phyloP scores from a whole-genome alignment of 2,797 vertebrate genomes.

The Cygnus olor region DNA sequence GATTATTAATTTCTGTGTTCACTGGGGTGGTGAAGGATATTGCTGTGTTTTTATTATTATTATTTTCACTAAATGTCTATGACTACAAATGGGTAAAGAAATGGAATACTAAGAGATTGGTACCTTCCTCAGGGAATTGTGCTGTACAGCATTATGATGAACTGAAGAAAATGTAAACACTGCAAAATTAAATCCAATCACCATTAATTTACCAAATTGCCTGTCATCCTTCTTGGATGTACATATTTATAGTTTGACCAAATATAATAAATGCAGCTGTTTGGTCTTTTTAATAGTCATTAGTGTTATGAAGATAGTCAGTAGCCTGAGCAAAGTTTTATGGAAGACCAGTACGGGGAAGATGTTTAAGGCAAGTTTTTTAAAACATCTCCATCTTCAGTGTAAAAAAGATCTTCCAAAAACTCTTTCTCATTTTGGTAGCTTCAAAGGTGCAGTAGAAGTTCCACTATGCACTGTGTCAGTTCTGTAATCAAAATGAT shows the following conservation, averaged over 20 bases:
- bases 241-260: background rate
- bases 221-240: background rate
- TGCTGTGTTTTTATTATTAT: conserved; percentile 3
- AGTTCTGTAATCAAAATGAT: conserved; percentile 37
- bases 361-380: background rate
- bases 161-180: conserved; percentile 30
- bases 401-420: background rate
- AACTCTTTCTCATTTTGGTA: background rate
- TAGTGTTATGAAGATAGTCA: conserved; percentile 25
- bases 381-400: background rate
- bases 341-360: background rate
- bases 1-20: conserved; percentile 75
- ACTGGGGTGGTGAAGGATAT: conserved; percentile 44
- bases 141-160: background rate
- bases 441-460: background rate
- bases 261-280: background rate
- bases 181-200: conserved; percentile 7
- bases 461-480: background rate
- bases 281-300: conserved; percentile 17
- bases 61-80: conserved; percentile 54
- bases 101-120: background rate
- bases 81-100: conserved; percentile 43
- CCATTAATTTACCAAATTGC: conserved; percentile 31
- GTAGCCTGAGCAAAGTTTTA: conserved; percentile 22
- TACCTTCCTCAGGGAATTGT: conserved; percentile 6